Percentiles rank a stretch among this genome's conserved stretches.
phyloP scores from a whole-genome alignment of 1,140 invertebrate genomes.

The Chrysomallon squamiferum region DNA sequence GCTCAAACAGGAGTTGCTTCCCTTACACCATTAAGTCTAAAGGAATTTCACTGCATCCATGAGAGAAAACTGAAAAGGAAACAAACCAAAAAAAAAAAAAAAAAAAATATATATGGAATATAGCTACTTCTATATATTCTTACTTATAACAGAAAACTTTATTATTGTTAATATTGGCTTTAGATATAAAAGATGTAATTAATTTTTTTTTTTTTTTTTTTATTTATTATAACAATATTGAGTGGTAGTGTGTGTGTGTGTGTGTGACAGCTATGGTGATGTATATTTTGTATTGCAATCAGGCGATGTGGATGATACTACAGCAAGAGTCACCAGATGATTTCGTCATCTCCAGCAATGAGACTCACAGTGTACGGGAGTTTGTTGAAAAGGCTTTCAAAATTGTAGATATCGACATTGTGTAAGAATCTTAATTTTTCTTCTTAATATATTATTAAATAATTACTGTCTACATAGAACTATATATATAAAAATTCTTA shows the following conservation, averaged over 20 bases:
- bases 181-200: no score
- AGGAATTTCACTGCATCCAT: no score
- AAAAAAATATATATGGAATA: no score
- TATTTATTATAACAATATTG: background rate
- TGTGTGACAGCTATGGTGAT: background rate
- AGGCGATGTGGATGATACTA: conserved; percentile 99
- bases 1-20: no score
- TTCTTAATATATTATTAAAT: background rate
- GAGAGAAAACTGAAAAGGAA: no score
- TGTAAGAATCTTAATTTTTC: conserved; percentile 58
- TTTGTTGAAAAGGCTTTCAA: conserved; percentile 94
- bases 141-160: no score
- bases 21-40: no score
- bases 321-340: conserved; percentile 92
- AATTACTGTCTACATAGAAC: no score
- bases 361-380: conserved; percentile 93
- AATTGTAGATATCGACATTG: conserved; percentile 70
- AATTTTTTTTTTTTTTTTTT: no score
- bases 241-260: background rate
- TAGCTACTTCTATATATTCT: no score
- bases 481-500: background rate
- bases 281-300: conserved; percentile 37
- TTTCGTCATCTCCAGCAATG: conserved; percentile 96
- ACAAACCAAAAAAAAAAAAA: no score
- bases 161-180: no score